These are phyloP conservation scores for Hylomyscus alleni DNA, from an alignment of 2,797 vertebrate species.

Conservation along the genomic window DNA sequence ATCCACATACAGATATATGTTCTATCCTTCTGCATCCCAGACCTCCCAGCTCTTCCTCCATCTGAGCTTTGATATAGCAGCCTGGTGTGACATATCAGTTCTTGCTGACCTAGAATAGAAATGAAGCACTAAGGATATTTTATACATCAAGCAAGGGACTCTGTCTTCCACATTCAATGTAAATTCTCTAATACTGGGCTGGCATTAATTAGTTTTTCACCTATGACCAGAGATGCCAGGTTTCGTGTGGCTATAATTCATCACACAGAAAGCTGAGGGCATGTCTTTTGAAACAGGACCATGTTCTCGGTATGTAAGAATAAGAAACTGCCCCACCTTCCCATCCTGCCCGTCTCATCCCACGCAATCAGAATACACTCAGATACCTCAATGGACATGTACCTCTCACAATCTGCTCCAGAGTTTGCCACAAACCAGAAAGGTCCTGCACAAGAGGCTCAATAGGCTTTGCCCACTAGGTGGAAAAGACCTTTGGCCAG, in stretches of 20 bases:
- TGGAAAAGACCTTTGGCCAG: background rate
- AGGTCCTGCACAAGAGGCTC: background rate
- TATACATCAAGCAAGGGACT: constrained; percentile 45
- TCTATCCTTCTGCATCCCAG: background rate
- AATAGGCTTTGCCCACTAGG: background rate
- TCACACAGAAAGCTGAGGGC: constrained; percentile 67
- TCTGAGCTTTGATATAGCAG: constrained; percentile 3
- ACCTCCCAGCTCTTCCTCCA: background rate
- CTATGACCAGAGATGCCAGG: constrained; percentile 54
- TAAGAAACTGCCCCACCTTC: constrained; percentile 32
- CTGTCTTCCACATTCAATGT: constrained; percentile 59
- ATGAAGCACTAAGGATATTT: constrained; percentile 72
- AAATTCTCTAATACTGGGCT: constrained; percentile 67
- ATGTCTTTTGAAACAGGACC: constrained; percentile 71
- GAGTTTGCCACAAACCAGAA: constrained; percentile 28
- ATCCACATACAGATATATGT: background rate
- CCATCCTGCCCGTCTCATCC: background rate
- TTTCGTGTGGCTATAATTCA: constrained; percentile 65
- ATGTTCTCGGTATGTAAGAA: constrained; percentile 58
- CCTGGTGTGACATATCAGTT: constrained; percentile 33
- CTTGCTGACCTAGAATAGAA: background rate
- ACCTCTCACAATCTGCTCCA: background rate
- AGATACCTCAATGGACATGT: constrained; percentile 10
- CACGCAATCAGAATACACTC: constrained; percentile 46
- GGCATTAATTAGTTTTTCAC: constrained; percentile 75